These are phyloP conservation scores for Micrasema minimum DNA, from an alignment of 1,140 invertebrate genomes.

Conservation along the genomic window DNA sequence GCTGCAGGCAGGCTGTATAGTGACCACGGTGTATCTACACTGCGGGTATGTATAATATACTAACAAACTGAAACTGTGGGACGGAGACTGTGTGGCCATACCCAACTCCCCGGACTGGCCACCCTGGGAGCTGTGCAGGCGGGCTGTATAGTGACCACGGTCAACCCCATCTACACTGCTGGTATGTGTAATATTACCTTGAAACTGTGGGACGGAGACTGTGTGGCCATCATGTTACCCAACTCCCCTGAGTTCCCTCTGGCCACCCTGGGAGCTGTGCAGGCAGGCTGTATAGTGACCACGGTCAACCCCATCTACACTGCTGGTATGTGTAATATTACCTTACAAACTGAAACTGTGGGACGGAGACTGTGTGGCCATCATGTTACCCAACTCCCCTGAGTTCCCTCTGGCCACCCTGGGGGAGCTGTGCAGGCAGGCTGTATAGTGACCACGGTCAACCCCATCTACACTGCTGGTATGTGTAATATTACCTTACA, in stretches of 20 bases:
- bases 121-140: too few relatives aligned
- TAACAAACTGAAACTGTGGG: too few relatives aligned
- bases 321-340: too few relatives aligned
- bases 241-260: conserved; percentile 83
- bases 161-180: too few relatives aligned
- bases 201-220: conserved; percentile 76
- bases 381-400: conserved; percentile 82
- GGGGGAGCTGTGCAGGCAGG: conserved; percentile 77
- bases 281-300: conserved; percentile 77
- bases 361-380: conserved; percentile 76
- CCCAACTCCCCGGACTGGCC: too few relatives aligned
- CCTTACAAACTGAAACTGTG: conserved; percentile 73
- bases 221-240: conserved; percentile 76
- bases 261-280: conserved; percentile 72
- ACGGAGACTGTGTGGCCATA: too few relatives aligned
- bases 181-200: too few relatives aligned
- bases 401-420: conserved; percentile 77
- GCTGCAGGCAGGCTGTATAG: conserved; percentile 74
- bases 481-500: conserved; percentile 51
- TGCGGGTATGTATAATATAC: conserved; percentile 83
- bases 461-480: conserved; percentile 85
- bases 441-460: conserved; percentile 78
- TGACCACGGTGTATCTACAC: conserved; percentile 83
- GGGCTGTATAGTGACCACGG: too few relatives aligned
- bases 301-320: conserved; percentile 87